Evolutionary conservation across 1,140 invertebrate species (phyloP).

Genomic region (Drosophila saltans): DNA sequence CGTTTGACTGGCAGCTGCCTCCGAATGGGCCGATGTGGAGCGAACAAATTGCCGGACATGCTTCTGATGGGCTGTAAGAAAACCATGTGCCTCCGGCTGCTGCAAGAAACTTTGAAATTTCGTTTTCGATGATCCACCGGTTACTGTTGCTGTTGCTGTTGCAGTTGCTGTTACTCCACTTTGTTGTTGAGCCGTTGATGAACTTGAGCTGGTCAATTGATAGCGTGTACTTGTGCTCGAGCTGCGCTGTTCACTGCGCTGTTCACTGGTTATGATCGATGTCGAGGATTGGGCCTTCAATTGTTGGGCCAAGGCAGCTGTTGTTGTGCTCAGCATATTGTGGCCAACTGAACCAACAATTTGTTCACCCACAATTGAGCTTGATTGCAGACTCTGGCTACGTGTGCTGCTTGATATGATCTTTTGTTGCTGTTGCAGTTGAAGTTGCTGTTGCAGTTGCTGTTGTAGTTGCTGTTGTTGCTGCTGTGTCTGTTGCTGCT

Average conservation of each 20-base stretch:
- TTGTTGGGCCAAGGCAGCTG: constrained; percentile 60
- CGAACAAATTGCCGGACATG: constrained; percentile 82
- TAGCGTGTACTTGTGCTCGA: constrained; percentile 57
- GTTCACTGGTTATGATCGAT: constrained; percentile 67
- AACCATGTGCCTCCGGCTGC: constrained; percentile 73
- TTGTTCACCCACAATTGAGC: constrained; percentile 65
- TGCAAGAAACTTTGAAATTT: constrained; percentile 82
- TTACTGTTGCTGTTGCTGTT: not conserved
- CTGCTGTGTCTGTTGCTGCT: constrained; percentile 24
- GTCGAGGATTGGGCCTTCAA: constrained; percentile 80
- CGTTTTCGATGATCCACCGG: constrained; percentile 44
- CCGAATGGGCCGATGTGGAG: constrained; percentile 81
- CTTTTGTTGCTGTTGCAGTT: constrained; percentile 53
- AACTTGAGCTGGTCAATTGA: constrained; percentile 47
- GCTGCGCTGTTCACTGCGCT: constrained; percentile 61
- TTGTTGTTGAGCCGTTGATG: constrained; percentile 12
- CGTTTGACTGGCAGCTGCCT: constrained; percentile 62
- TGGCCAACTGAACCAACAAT: constrained; percentile 22
- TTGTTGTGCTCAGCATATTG: constrained; percentile 34
- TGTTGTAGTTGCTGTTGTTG: constrained; percentile 34
- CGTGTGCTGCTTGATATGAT: constrained; percentile 74
- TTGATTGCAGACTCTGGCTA: constrained; percentile 79
- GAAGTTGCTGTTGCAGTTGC: constrained; percentile 25
- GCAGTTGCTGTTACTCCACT: constrained; percentile 1
- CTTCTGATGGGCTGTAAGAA: constrained; percentile 80